Evolutionary conservation across 2,888 invertebrate species (phyloP).

Genomic region (Orgyia antiqua): DNA sequence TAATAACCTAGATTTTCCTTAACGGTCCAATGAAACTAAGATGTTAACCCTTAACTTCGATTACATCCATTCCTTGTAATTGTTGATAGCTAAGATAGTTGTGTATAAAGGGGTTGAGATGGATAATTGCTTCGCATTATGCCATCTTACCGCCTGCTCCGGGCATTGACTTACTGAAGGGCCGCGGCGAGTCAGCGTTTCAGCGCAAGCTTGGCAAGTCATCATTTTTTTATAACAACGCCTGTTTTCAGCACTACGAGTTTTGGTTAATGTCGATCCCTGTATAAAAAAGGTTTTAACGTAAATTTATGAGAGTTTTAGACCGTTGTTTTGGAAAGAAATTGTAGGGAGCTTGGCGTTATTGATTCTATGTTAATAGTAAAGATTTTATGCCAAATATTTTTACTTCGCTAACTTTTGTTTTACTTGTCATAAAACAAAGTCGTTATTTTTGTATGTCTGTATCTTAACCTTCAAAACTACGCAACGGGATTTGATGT

Average conservation of each 20-base stretch:
- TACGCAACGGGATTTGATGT: too few relatives aligned
- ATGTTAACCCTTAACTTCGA: slow-evolving; percentile 18
- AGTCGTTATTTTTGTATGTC: too few relatives aligned
- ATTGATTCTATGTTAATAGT: slow-evolving; percentile 19
- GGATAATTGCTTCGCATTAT: slow-evolving; percentile 38
- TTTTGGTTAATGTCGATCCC: slow-evolving; percentile 20
- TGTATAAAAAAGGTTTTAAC: slow-evolving; percentile 22
- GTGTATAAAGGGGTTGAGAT: slow-evolving; percentile 21
- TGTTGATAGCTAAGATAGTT: slow-evolving; percentile 20
- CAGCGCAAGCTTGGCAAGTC: slow-evolving; percentile 16
- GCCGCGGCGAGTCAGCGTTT: slow-evolving; percentile 23
- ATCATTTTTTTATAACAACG: slow-evolving; percentile 25
- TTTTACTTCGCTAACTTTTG: too few relatives aligned
- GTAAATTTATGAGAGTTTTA: slow-evolving; percentile 19
- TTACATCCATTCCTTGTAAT: slow-evolving; percentile 18
- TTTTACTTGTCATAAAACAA: too few relatives aligned
- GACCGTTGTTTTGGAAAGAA: slow-evolving; percentile 8
- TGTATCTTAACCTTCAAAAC: too few relatives aligned
- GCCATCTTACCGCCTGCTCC: slow-evolving; percentile 27
- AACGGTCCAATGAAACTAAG: slow-evolving; percentile 14
- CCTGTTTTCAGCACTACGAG: slow-evolving; percentile 21
- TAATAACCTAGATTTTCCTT: slow-evolving; percentile 20
- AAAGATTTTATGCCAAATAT: slow-evolving; percentile 2
- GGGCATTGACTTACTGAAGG: slow-evolving; percentile 38
- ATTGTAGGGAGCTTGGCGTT: slow-evolving; percentile 7